Conservation (phyloP, 1,140 invertebrate species). For the Drosophila sucinea region DNA sequence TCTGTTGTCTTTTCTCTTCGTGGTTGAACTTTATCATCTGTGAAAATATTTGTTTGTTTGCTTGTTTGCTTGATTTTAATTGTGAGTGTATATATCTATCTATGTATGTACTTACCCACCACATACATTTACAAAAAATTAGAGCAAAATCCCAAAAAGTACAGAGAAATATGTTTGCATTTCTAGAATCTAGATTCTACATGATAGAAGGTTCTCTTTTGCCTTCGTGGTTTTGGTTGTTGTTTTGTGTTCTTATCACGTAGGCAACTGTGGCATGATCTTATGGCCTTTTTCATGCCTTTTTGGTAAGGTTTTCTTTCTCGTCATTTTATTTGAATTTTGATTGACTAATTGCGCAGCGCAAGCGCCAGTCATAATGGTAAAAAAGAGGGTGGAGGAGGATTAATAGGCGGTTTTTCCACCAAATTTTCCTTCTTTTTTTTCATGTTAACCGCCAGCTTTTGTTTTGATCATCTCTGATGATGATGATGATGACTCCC, state of each 20-base stretch:
- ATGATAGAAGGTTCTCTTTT: slow-evolving; percentile 24
- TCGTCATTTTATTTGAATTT: slow-evolving; percentile 71
- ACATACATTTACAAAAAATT: slow-evolving; percentile 53
- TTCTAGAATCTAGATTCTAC: slow-evolving; percentile 37
- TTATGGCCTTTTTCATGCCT: slow-evolving; percentile 79
- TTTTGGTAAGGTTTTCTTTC: slow-evolving; percentile 26
- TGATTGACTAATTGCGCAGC: slow-evolving; percentile 80
- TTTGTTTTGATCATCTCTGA: neutral
- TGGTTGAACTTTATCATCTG: slow-evolving; percentile 77
- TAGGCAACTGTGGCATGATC: slow-evolving; percentile 69
- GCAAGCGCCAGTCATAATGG: slow-evolving; percentile 38
- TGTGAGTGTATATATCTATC: slow-evolving; percentile 45
- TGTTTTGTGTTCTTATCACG: slow-evolving; percentile 64
- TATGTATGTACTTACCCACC: slow-evolving; percentile 13
- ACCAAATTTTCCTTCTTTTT: slow-evolving; percentile 18
- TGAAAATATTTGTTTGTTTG: slow-evolving; percentile 81
- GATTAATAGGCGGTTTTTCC: neutral
- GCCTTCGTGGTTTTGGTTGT: neutral
- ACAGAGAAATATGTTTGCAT: slow-evolving; percentile 60
- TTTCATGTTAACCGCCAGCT: slow-evolving; percentile 43
- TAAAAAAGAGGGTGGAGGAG: neutral
- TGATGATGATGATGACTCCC: slow-evolving; percentile 2
- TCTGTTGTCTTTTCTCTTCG: slow-evolving; percentile 23
- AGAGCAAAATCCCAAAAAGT: slow-evolving; percentile 71
- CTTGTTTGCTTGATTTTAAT: slow-evolving; percentile 75